Percentiles rank a stretch among this genome's conserved stretches.
Conservation (phyloP, 2,113 vertebrate genomes). For the Dinomys branickii region DNA sequence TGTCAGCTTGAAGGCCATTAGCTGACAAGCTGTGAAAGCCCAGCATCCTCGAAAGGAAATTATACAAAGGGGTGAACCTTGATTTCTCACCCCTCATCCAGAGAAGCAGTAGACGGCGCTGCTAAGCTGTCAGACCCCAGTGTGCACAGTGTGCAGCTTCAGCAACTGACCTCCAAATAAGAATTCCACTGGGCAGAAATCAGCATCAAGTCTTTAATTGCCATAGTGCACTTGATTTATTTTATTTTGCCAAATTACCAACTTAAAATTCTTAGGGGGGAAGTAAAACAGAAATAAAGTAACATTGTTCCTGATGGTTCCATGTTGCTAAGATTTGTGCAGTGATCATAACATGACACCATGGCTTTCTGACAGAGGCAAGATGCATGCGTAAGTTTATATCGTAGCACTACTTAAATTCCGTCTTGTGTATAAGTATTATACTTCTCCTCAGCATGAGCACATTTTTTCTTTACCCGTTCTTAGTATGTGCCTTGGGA, state of each 20-base stretch:
- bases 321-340: not conserved
- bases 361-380: not conserved
- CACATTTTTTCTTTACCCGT: not conserved
- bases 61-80: slow-evolving; percentile 52
- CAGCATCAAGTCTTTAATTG: slow-evolving; percentile 27
- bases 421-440: not conserved
- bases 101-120: slow-evolving; percentile 85
- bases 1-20: slow-evolving; percentile 77
- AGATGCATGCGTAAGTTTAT: not conserved
- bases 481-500: slow-evolving; percentile 8
- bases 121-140: slow-evolving; percentile 82
- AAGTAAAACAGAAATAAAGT: not conserved
- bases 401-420: not conserved
- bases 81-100: slow-evolving; percentile 36
- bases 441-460: not conserved
- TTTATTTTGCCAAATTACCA: not conserved
- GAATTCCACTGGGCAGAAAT: slow-evolving; percentile 7
- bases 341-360: not conserved
- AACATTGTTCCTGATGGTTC: not conserved
- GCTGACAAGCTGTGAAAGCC: slow-evolving; percentile 75
- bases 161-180: not conserved
- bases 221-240: not conserved
- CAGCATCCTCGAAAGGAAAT: slow-evolving; percentile 57
- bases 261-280: not conserved
- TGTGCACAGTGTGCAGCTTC: not conserved